Base-by-base conservation (phyloP, 1,140 invertebrate species). In the Armadillidium nasatum region DNA sequence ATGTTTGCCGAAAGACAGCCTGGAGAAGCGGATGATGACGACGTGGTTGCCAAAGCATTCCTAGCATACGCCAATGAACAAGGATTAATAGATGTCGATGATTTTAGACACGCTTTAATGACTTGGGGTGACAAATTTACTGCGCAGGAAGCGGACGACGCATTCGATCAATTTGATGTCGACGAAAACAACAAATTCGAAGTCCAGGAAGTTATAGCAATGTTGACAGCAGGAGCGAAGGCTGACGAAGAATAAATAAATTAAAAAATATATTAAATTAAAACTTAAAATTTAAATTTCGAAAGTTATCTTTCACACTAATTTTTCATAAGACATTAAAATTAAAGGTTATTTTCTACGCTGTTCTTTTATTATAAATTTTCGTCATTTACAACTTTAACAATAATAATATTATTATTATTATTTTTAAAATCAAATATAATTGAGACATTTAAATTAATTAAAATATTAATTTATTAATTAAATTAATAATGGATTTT, bases 101-200 rank as follows among this genome's bases (percentile, higher is more conserved):
- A 94, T 85, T 89, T 99, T 86, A 94, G 94, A 86, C 93, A 96
- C 85, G 91, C 94, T 80, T 89, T 99, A 83, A 91, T 93, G 89
- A 96, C 94, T 86, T 98, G 93, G 90, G 96, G 96, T 82, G 96
- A 99, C 85, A 98, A 97, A 88, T 98, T 98, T 89, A 89, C 90
- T 82, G 88, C 90, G 83, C 91, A 94, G 84, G 96, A 99, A 87
- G 91, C 95, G 82, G 93, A 96, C 85, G 94, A 97, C 84, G 94
- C 94, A 67, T 97, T 92, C 86, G 95, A 97, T 86, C 93, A 96
- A 85, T 94, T 97, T 88, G 93, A 94, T 44, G 94, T 98, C 83
- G 94, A 96, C 85, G 93, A 93, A 84, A 92, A 93, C 82, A 93
- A 94, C 84, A 91, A 91, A 87, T 95, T 98, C 83, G 94, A 98